Evolutionary conservation across 2,797 vertebrate genomes (phyloP).

Genomic region (Hipposideros larvatus): DNA sequence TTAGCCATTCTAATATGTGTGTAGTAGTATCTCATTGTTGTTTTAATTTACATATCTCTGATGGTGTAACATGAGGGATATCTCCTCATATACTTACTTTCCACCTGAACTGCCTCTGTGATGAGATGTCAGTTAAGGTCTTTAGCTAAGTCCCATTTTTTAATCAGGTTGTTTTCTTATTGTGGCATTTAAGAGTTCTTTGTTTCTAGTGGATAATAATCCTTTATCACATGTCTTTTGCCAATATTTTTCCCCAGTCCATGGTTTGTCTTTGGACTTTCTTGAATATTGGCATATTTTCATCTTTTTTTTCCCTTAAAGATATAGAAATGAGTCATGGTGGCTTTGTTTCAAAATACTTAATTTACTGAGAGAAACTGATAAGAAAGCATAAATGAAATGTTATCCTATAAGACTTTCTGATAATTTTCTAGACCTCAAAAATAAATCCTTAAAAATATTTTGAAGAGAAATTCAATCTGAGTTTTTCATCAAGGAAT

Average conservation of each 20-base stretch:
- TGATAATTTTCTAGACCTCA: background rate
- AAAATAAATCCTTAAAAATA: background rate
- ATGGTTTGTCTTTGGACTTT: background rate
- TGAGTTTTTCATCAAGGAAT: background rate
- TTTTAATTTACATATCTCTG: background rate
- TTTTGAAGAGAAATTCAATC: background rate
- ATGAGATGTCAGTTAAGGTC: background rate
- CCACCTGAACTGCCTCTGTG: background rate
- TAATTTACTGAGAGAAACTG: background rate
- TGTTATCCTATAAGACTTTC: background rate
- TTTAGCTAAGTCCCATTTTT: background rate
- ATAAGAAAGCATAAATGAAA: background rate
- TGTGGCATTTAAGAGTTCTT: background rate
- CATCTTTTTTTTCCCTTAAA: background rate
- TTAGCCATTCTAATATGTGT: background rate
- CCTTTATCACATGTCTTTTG: background rate
- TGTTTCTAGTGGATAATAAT: background rate
- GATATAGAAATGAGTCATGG: background rate
- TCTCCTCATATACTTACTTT: background rate
- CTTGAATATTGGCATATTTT: background rate
- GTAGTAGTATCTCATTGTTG: background rate
- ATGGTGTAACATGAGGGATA: background rate
- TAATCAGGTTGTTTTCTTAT: background rate
- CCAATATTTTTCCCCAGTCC: background rate
- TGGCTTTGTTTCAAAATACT: background rate